Evolutionary conservation across 2,888 invertebrate species (phyloP).

Genomic region (Scaptodrosophila latifasciaeformis): DNA sequence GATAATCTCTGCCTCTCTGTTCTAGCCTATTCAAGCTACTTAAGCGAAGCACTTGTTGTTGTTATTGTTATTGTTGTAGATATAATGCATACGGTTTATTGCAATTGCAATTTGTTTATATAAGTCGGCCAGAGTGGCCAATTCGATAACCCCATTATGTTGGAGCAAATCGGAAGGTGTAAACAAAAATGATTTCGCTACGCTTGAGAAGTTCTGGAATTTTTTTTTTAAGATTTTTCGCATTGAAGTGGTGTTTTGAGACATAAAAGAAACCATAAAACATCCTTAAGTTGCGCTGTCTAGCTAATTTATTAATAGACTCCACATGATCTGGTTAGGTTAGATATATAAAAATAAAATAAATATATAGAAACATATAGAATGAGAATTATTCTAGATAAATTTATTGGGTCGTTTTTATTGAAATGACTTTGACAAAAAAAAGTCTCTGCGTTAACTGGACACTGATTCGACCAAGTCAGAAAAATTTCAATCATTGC

Average conservation of each 20-base stretch:
- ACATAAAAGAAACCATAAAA: conserved; percentile 20
- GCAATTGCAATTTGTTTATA: conserved; percentile 22
- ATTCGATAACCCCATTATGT: too few relatives aligned
- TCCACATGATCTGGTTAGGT: conserved; percentile 60
- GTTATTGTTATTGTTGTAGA: neutral
- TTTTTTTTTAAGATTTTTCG: too few relatives aligned
- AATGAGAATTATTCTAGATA: too few relatives aligned
- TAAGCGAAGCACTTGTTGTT: conserved; percentile 17
- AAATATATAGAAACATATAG: too few relatives aligned
- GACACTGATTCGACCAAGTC: neutral
- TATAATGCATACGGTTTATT: too few relatives aligned
- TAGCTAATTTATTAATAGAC: conserved; percentile 53
- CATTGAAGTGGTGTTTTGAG: too few relatives aligned
- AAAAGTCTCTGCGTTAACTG: too few relatives aligned
- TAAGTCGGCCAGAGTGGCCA: too few relatives aligned
- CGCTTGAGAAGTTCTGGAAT: too few relatives aligned
- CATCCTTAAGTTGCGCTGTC: conserved; percentile 46
- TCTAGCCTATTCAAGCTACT: neutral
- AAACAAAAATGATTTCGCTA: too few relatives aligned
- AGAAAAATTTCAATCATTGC: neutral
- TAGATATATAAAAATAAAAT: too few relatives aligned
- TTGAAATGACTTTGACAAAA: conserved; percentile 48
- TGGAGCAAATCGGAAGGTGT: too few relatives aligned
- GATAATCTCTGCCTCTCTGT: conserved; percentile 48
- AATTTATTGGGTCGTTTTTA: conserved; percentile 45